Evolutionary conservation across 92 coral and sea anemone species (phyloP).

Genomic region (Actinernus sp.): DNA sequence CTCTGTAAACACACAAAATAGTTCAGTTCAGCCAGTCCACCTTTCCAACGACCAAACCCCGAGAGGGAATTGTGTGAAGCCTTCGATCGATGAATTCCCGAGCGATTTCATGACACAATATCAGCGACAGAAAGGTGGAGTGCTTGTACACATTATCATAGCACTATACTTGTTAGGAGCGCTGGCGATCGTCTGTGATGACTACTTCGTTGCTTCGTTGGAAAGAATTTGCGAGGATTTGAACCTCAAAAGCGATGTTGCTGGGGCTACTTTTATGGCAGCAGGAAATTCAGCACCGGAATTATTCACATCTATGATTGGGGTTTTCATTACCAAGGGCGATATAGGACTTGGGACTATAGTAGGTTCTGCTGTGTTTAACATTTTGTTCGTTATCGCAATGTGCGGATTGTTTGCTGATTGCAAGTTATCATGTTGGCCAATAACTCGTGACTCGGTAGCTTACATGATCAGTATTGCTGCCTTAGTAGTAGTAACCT

Average conservation of each 20-base stretch:
- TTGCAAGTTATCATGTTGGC: conserved; percentile 73
- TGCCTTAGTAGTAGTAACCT: conserved; percentile 63
- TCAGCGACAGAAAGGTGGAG: conserved; percentile 63
- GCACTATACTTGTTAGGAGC: conserved; percentile 79
- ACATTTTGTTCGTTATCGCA: conserved; percentile 73
- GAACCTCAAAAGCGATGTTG: conserved; percentile 62
- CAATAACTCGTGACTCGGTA: conserved; percentile 67
- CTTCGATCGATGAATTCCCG: conserved; percentile 83
- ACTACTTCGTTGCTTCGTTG: conserved; percentile 82
- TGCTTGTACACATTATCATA: conserved; percentile 43
- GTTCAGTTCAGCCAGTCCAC: too few relatives aligned
- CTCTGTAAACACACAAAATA: too few relatives aligned
- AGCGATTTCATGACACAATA: conserved; percentile 73
- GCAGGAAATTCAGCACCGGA: conserved; percentile 88
- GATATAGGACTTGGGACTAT: conserved; percentile 87
- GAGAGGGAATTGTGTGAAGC: conserved; percentile 73
- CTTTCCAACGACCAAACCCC: background rate
- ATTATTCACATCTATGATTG: conserved; percentile 79
- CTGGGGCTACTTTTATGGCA: conserved; percentile 95
- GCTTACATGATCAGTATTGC: conserved; percentile 68
- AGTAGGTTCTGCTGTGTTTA: conserved; percentile 81
- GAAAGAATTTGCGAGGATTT: conserved; percentile 63
- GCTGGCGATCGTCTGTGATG: conserved; percentile 68
- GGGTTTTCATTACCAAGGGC: conserved; percentile 81
- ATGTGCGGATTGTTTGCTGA: conserved; percentile 80